phyloP scores from a whole-genome alignment of 2,888 invertebrate genomes.

The Lacanobia wlatinum region DNA sequence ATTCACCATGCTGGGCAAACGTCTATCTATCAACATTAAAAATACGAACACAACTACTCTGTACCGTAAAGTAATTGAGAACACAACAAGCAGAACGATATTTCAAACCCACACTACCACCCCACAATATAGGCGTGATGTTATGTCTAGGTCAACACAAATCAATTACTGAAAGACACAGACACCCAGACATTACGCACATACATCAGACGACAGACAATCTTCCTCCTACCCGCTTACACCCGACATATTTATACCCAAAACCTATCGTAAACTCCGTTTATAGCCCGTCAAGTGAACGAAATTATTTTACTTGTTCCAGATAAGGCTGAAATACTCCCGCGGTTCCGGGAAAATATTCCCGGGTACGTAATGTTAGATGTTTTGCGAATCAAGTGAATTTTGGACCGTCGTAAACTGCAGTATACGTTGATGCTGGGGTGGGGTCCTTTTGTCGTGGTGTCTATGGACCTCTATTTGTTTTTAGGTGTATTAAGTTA shows the following conservation, averaged over 20 bases:
- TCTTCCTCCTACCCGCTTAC: slow-evolving; percentile 23
- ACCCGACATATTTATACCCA: slow-evolving; percentile 59
- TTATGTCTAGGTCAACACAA: neutral
- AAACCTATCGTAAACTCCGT: slow-evolving; percentile 66
- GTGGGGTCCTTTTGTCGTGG: neutral
- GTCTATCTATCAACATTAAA: too few species aligned
- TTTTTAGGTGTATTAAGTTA: neutral
- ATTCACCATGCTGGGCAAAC: too few species aligned
- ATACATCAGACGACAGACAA: slow-evolving; percentile 43
- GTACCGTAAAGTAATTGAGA: neutral
- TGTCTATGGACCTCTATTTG: neutral
- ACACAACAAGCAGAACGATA: neutral
- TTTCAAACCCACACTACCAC: neutral
- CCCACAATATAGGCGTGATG: neutral
- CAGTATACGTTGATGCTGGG: neutral
- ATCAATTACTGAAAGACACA: slow-evolving; percentile 14
- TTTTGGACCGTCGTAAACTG: slow-evolving; percentile 39
- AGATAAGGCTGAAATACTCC: slow-evolving; percentile 61
- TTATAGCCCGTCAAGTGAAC: slow-evolving; percentile 66
- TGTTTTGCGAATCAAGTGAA: slow-evolving; percentile 45
- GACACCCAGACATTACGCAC: slow-evolving; percentile 13
- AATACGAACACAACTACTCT: too few species aligned
- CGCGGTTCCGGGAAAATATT: slow-evolving; percentile 52
- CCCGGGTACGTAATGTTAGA: slow-evolving; percentile 28
- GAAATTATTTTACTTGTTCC: slow-evolving; percentile 70